These are phyloP conservation scores for Lithobius niger DNA, from an alignment of 1,140 invertebrate species.

Conservation along the genomic window DNA sequence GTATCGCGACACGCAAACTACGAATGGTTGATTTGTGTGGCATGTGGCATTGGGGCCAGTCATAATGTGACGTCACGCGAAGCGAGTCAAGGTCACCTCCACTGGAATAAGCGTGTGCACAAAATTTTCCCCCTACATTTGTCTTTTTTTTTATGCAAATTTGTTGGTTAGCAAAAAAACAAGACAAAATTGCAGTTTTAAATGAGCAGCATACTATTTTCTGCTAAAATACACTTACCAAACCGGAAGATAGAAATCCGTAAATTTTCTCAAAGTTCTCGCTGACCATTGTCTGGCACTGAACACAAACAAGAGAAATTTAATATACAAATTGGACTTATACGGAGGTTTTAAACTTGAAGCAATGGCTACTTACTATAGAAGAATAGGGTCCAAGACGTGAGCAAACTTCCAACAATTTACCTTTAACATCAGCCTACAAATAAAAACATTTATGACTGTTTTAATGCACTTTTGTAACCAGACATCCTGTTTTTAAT, in stretches of 20 bases:
- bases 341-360: not conserved
- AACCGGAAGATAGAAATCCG: constrained; percentile 41
- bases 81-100: too few species aligned
- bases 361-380: not conserved
- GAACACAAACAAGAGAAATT: constrained; percentile 28
- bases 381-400: constrained; percentile 45
- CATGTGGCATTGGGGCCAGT: too few species aligned
- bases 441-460: constrained; percentile 14
- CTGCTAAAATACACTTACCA: constrained; percentile 31
- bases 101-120: too few species aligned
- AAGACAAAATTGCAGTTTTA: too few species aligned
- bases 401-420: constrained; percentile 41
- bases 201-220: too few species aligned
- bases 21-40: too few species aligned
- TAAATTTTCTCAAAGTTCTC: constrained; percentile 56
- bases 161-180: too few species aligned
- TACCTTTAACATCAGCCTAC: constrained; percentile 20
- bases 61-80: too few species aligned
- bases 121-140: too few species aligned
- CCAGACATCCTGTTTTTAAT: too few species aligned
- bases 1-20: too few species aligned
- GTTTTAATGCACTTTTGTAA: not conserved
- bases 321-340: not conserved
- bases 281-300: constrained; percentile 54
- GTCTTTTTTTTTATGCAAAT: too few species aligned